Base-by-base conservation (phyloP, 2,888 invertebrate genomes). In the Heliconius charithonia region DNA sequence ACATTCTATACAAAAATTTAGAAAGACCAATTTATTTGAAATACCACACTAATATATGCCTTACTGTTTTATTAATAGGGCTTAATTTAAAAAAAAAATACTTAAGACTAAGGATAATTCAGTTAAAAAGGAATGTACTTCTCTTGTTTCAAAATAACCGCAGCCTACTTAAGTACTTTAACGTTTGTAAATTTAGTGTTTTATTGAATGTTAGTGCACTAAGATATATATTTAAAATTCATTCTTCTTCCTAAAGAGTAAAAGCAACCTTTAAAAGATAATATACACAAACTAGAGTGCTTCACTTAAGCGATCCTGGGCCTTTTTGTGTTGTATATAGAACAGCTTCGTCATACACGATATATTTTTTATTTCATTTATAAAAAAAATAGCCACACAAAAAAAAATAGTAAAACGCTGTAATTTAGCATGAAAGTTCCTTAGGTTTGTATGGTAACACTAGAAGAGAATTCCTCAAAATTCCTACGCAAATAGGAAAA, bases 91-190 rank as follows among this genome's bases (percentile, higher is more conserved):
- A 27, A 25, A 27, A 16, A n/a, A 6, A 7, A 16, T 0, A 1
- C 16, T 4, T 4, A 13, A 27, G 16, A 27, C n/a, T 29, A 72
- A 67, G 22, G 29, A 67, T 29, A 22, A 25, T 65, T 71, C 41
- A 16, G 41, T 29, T 79, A 66, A 3, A 41, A n/a, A 22, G 32
- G 13, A 65, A 41, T 72, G 25, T 37, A 56, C 59, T 62, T 65
- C 72, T 72, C 76, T 79, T 79, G 76, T 79, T 76, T 72, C 76
- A 66, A 66, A 79, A 79, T 73, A 72, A 79, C 79, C 76, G 63
- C 72, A 51, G 73, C 73, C 76, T 76, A 76, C 79, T 76, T 63
- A 79, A 79, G 79, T 76, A 69, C 76, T 79, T 79, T 76, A 79
- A 73, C 73, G 79, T 73, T 65, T 67, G 56, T 22, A 56, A 56